phyloP scores from a whole-genome alignment of 2,113 vertebrate genomes.

The Leuciscus idus region DNA sequence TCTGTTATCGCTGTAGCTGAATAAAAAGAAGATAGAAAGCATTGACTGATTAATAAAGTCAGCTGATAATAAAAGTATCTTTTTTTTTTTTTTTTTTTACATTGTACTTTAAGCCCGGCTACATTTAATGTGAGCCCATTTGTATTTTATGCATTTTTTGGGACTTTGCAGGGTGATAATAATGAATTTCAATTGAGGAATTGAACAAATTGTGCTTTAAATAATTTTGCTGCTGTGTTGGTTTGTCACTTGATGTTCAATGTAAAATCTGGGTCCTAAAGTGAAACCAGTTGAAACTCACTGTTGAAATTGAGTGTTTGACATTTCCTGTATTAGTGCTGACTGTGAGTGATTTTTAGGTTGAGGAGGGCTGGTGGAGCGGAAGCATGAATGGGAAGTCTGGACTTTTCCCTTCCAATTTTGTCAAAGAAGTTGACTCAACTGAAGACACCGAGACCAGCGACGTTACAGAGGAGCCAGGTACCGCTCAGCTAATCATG shows the following conservation, averaged over 20 bases:
- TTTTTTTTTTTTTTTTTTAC: too few relatives aligned
- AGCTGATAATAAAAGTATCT: too few relatives aligned
- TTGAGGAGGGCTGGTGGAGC: slow-evolving; percentile 98
- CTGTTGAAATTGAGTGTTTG: not conserved
- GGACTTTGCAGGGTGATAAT: not conserved
- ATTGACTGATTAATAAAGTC: too few relatives aligned
- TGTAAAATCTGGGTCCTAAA: not conserved
- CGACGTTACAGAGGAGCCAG: slow-evolving; percentile 80
- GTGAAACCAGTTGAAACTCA: slow-evolving; percentile 6
- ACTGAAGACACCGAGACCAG: slow-evolving; percentile 78
- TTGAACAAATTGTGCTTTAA: not conserved
- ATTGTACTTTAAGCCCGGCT: not conserved
- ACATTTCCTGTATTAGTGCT: not conserved
- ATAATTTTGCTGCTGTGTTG: not conserved
- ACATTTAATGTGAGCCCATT: not conserved
- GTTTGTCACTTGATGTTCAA: not conserved
- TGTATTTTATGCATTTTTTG: not conserved
- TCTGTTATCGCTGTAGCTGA: too few relatives aligned
- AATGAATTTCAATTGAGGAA: too few relatives aligned
- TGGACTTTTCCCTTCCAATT: slow-evolving; percentile 94
- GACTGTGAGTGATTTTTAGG: slow-evolving; percentile 69
- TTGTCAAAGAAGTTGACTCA: slow-evolving; percentile 89
- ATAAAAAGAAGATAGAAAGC: too few relatives aligned
- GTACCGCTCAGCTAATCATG: slow-evolving; percentile 67
- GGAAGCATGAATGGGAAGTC: slow-evolving; percentile 83